Conservation (phyloP, 1,140 invertebrate genomes). For the Neodiprion pinetum region DNA sequence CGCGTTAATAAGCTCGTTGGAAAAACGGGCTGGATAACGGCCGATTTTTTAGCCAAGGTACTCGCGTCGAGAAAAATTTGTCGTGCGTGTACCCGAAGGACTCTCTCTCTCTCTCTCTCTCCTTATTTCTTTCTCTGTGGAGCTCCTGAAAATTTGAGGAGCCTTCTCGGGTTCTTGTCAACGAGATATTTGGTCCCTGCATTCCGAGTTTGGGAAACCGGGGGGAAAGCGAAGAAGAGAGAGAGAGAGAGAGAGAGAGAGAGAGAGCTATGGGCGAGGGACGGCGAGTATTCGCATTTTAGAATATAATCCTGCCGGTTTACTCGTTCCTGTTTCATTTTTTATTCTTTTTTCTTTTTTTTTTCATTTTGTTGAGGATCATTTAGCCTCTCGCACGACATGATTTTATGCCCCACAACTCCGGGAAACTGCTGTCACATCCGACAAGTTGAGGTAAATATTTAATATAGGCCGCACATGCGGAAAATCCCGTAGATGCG, state of each 20-base stretch:
- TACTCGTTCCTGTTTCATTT: conserved; percentile 21
- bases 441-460: background rate
- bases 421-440: background rate
- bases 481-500: background rate
- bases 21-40: too few species aligned
- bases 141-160: too few species aligned
- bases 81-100: too few species aligned
- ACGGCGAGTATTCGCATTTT: conserved; percentile 19
- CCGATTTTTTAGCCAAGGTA: too few species aligned
- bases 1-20: too few species aligned
- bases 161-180: too few species aligned
- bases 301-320: conserved; percentile 29
- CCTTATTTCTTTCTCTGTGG: too few species aligned
- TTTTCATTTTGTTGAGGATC: background rate
- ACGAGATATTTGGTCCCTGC: too few species aligned
- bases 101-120: too few species aligned
- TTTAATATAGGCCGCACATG: background rate
- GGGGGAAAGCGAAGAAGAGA: background rate
- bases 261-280: background rate
- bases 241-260: conserved; percentile 13
- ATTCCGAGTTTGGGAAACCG: too few species aligned
- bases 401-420: conserved; percentile 1
- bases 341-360: too few species aligned
- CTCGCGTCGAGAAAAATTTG: too few species aligned
- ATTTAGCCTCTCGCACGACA: conserved; percentile 7